Conservation (phyloP, 2,113 vertebrate genomes). For the Tilapia sparmanii region DNA sequence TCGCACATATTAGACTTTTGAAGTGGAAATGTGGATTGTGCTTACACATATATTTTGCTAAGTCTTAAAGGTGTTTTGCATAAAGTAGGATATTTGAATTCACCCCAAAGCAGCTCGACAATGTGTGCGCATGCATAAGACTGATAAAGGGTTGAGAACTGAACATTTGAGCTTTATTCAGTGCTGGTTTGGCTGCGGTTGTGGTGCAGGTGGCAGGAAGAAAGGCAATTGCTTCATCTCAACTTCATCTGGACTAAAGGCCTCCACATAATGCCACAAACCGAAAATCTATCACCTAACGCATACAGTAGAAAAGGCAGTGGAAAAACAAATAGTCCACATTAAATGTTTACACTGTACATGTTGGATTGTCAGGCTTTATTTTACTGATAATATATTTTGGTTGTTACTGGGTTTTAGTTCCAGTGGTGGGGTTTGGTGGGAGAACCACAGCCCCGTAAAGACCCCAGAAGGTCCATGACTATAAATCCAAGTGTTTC, state of each 20-base stretch:
- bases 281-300: slow-evolving; percentile 18
- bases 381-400: neutral
- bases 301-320: neutral
- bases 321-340: neutral
- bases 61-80: neutral
- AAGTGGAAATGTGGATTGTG: neutral
- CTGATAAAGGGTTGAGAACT: neutral
- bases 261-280: neutral
- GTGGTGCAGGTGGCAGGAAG: neutral
- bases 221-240: neutral
- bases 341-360: neutral
- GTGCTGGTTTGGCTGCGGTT: neutral
- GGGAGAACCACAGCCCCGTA: neutral
- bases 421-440: neutral
- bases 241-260: neutral
- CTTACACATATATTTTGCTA: neutral
- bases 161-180: neutral
- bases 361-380: neutral
- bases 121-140: neutral
- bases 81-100: neutral
- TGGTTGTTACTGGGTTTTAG: neutral
- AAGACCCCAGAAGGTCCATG: neutral
- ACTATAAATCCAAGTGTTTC: slow-evolving; percentile 16
- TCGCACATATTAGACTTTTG: neutral
- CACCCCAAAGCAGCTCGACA: neutral